Base-by-base conservation (phyloP, 2,113 vertebrate species). In the Thamnophis sirtalis region DNA sequence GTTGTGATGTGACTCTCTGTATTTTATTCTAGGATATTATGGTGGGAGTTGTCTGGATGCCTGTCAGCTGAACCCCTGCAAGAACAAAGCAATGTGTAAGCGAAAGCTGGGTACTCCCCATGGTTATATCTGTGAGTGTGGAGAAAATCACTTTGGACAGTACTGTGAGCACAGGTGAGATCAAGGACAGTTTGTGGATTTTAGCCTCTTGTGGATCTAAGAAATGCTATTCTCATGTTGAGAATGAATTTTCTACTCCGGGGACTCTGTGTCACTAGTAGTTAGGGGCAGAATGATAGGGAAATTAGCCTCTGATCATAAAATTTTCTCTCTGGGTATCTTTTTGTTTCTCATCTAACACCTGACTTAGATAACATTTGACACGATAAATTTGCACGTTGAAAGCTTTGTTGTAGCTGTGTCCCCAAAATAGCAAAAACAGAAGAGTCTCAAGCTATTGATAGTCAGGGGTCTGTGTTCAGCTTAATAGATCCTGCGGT, bases 141-240 rank as follows among this genome's bases (percentile, higher is more conserved):
- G 96, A 80, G 98, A 97, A 92, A 98, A 98, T 96, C 98, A 99
- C 94, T 99, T 99, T 0, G 99, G 99, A 90, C 98, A 99, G 93
- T 99, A 99, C 97, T 99, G 99, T 22, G 99, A 99, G 92, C 98
- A 99, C 97, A 99, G 99, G 99, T 99, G 94, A 98, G 97, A 90
- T 33, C 17, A 0, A 0, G 90, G 48, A 60, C 89, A 9, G 1
- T 24, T 80, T 17, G 13, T 51, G 4, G 68, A 11, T 43, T n/a
- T 60, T 63, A 63, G 28, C 88, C 85, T 86, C 87, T n/a, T 33
- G 28, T 26, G 17, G 28, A 53, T n/a, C 89, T 26, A 60, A 90
- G 17, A 56, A 93, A 92, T 51, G 91, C 21, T 13, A 33, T 19
- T 86, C 15, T 22, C 55, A 17, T 13, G 5, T 51, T 84, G 26